These are phyloP conservation scores for Scomberomorus guttatus DNA, from an alignment of 2,797 vertebrate genomes.

Conservation along the genomic window DNA sequence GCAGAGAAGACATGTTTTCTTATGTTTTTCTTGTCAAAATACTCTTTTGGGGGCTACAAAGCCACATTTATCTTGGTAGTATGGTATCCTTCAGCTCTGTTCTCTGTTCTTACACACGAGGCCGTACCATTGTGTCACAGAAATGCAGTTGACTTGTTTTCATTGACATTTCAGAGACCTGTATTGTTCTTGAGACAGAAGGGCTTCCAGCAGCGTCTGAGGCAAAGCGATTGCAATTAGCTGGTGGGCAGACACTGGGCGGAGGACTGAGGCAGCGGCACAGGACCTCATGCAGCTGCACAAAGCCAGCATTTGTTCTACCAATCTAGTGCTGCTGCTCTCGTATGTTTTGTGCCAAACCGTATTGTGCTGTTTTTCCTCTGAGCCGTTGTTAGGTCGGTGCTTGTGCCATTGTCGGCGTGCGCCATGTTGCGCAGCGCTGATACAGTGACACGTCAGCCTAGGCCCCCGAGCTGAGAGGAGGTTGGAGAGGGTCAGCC, in stretches of 20 bases:
- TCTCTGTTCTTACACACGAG: neutral
- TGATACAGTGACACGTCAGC: conserved; percentile 18
- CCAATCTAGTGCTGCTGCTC: conserved; percentile 19
- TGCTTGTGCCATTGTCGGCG: conserved; percentile 1
- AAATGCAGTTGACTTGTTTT: conserved; percentile 37
- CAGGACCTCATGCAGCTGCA: conserved; percentile 25
- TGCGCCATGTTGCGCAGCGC: neutral
- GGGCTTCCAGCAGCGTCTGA: conserved; percentile 39
- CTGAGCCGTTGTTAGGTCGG: conserved; percentile 4
- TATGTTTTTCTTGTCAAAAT: neutral
- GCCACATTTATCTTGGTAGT: neutral
- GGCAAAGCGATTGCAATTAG: conserved; percentile 53
- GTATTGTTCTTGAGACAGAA: conserved; percentile 47
- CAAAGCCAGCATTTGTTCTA: conserved; percentile 46
- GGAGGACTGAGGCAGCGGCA: conserved; percentile 34
- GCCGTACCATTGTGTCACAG: neutral
- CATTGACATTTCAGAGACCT: conserved; percentile 49
- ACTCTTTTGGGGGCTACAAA: neutral
- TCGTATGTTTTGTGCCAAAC: conserved; percentile 8
- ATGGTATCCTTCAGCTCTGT: conserved; percentile 6
- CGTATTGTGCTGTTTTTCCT: neutral
- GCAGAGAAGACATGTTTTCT: neutral
- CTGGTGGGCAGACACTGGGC: conserved; percentile 38
- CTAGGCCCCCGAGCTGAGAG: conserved; percentile 32
- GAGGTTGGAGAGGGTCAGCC: conserved; percentile 58